phyloP scores from a whole-genome alignment of 1,140 invertebrate species.

The Solenopsis invicta region DNA sequence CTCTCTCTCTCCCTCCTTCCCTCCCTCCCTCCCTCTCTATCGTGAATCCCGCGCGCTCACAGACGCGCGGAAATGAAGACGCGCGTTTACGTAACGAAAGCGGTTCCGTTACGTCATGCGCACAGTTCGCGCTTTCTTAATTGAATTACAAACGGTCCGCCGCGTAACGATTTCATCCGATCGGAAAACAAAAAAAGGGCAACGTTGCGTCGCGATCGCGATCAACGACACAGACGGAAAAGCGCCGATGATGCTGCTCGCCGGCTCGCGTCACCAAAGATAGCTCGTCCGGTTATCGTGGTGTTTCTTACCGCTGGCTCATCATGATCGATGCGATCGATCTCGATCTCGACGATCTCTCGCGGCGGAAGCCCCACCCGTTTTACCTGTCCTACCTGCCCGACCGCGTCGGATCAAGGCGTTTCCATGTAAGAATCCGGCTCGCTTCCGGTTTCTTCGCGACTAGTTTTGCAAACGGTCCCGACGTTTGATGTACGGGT shows the following conservation, averaged over 20 bases:
- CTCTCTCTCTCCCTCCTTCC: not conserved
- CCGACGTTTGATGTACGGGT: constrained; percentile 6
- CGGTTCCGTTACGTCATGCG: constrained; percentile 2
- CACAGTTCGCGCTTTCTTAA: constrained; percentile 9
- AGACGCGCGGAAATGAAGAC: constrained; percentile 44
- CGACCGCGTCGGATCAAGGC: constrained; percentile 18
- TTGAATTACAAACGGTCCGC: constrained; percentile 33
- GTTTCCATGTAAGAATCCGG: constrained; percentile 60
- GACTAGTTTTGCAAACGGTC: constrained; percentile 46
- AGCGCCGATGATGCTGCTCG: too few relatives aligned
- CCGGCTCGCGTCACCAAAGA: not conserved
- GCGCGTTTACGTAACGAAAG: constrained; percentile 15
- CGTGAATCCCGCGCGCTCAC: not conserved
- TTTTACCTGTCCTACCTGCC: constrained; percentile 70
- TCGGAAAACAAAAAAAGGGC: not conserved
- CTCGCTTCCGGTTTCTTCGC: constrained; percentile 67
- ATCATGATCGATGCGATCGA: constrained; percentile 61
- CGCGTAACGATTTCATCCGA: constrained; percentile 22
- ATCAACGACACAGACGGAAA: not conserved
- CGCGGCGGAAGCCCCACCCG: constrained; percentile 72
- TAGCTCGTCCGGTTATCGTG: constrained; percentile 51
- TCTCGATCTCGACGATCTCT: constrained; percentile 69
- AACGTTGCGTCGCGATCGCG: not conserved
- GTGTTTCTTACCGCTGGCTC: constrained; percentile 53
- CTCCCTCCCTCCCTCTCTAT: not conserved